Percentiles rank a stretch among this genome's conserved stretches.
phyloP scores from a whole-genome alignment of 2,888 invertebrate genomes.

The Physocephala rufipes region DNA sequence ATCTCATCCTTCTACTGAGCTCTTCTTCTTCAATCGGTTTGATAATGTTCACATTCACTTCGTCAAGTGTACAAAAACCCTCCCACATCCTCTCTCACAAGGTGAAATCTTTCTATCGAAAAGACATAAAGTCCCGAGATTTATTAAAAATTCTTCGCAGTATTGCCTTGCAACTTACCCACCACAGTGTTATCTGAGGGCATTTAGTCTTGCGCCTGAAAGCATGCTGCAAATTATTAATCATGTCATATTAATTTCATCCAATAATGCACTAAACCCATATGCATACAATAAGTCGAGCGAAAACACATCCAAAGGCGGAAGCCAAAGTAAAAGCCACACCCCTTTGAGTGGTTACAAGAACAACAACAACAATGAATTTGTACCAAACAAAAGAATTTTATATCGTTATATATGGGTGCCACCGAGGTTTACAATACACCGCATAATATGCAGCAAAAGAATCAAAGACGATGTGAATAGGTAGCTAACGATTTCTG shows the following conservation, averaged over 20 bases:
- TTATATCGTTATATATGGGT: neutral
- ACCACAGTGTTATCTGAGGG: neutral
- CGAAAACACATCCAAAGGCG: slow-evolving; percentile 40
- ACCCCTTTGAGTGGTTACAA: too few relatives aligned
- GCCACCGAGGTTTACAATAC: slow-evolving; percentile 20
- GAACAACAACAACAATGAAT: slow-evolving; percentile 2
- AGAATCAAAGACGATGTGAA: slow-evolving; percentile 5
- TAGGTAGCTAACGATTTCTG: neutral
- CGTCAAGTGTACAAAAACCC: neutral
- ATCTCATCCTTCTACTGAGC: slow-evolving; percentile 1
- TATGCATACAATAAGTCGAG: slow-evolving; percentile 47
- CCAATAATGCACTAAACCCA: slow-evolving; percentile 60
- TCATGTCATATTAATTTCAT: slow-evolving; percentile 61
- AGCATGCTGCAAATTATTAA: slow-evolving; percentile 62
- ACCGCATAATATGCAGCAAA: slow-evolving; percentile 33
- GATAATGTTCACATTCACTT: slow-evolving; percentile 21
- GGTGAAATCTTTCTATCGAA: slow-evolving; percentile 10
- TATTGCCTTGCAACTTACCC: slow-evolving; percentile 1
- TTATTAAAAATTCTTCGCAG: slow-evolving; percentile 64
- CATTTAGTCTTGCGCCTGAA: slow-evolving; percentile 47
- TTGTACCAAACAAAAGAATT: slow-evolving; percentile 18
- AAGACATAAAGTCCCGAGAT: slow-evolving; percentile 59
- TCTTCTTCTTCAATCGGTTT: slow-evolving; percentile 7
- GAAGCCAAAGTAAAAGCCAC: neutral
- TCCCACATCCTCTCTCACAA: slow-evolving; percentile 34